phyloP scores from a whole-genome alignment of 2,113 vertebrate species.

The Apaloderma vittatum region DNA sequence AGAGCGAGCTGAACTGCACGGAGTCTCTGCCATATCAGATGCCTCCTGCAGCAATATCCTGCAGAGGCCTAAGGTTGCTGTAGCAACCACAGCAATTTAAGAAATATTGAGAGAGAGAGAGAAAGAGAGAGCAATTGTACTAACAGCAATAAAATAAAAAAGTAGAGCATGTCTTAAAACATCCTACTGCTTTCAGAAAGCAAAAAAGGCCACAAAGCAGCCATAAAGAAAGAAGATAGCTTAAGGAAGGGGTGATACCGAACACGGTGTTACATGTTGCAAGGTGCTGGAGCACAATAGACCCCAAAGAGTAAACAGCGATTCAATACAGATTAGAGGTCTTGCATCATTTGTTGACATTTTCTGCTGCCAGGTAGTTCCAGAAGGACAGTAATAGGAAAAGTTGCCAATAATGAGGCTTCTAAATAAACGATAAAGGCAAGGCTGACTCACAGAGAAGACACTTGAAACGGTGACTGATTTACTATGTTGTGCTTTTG shows the following conservation, averaged over 20 bases:
- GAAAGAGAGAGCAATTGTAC: background rate
- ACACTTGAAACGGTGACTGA: background rate
- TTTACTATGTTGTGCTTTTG: conserved; percentile 43
- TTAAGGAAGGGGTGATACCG: background rate
- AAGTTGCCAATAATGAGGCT: background rate
- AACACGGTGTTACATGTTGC: background rate
- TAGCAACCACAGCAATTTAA: conserved; percentile 63
- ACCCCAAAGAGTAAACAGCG: background rate
- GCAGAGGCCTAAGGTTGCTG: conserved; percentile 50
- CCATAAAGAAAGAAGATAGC: background rate
- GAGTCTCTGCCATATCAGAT: background rate
- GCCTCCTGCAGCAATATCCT: conserved; percentile 21
- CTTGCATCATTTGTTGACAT: background rate
- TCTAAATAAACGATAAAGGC: conserved; percentile 1
- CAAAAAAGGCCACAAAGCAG: conserved; percentile 11
- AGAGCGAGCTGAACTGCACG: accelerated
- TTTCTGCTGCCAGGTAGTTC: conserved; percentile 33
- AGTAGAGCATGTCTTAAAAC: conserved; percentile 7
- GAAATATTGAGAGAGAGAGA: conserved; percentile 26
- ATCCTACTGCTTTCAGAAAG: background rate
- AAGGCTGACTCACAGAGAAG: conserved; percentile 42
- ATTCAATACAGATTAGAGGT: background rate
- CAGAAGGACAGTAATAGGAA: conserved; percentile 37
- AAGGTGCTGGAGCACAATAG: background rate
- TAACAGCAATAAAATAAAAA: conserved; percentile 45